Evolutionary conservation across 2,797 vertebrate species (phyloP).

Genomic region (Poeciliopsis gracilis): DNA sequence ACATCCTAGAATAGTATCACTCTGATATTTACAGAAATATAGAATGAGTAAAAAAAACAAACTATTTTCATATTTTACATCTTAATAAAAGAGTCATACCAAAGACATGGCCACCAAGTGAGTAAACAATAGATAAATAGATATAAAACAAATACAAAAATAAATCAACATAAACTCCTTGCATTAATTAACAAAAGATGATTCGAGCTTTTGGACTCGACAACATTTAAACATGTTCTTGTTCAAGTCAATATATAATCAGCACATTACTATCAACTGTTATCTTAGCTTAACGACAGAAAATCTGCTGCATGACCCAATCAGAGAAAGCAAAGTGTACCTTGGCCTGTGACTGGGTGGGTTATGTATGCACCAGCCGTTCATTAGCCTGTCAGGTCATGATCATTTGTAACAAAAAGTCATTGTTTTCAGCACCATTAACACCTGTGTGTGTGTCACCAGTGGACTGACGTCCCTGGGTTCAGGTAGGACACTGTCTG

Average conservation of each 20-base stretch:
- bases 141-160: slow-evolving; percentile 83
- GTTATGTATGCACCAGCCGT: slow-evolving; percentile 49
- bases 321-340: slow-evolving; percentile 26
- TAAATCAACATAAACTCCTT: slow-evolving; percentile 81
- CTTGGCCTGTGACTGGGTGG: slow-evolving; percentile 27
- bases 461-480: slow-evolving; percentile 37
- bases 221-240: slow-evolving; percentile 59
- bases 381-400: slow-evolving; percentile 53
- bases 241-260: slow-evolving; percentile 68
- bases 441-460: slow-evolving; percentile 42
- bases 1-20: slow-evolving; percentile 69
- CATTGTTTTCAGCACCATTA: slow-evolving; percentile 70
- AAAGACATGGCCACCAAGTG: slow-evolving; percentile 85
- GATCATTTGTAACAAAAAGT: slow-evolving; percentile 43
- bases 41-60: slow-evolving; percentile 77
- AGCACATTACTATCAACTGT: slow-evolving; percentile 59
- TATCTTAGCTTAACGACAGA: slow-evolving; percentile 56
- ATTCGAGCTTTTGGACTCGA: slow-evolving; percentile 59
- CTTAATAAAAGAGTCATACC: slow-evolving; percentile 81
- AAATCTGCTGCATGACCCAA: slow-evolving; percentile 43
- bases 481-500: slow-evolving; percentile 40
- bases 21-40: slow-evolving; percentile 82
- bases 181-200: slow-evolving; percentile 73
- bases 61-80: slow-evolving; percentile 79
- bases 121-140: slow-evolving; percentile 82